Evolutionary conservation across 2,797 vertebrate genomes (phyloP).

Genomic region (Halcyon badia): DNA sequence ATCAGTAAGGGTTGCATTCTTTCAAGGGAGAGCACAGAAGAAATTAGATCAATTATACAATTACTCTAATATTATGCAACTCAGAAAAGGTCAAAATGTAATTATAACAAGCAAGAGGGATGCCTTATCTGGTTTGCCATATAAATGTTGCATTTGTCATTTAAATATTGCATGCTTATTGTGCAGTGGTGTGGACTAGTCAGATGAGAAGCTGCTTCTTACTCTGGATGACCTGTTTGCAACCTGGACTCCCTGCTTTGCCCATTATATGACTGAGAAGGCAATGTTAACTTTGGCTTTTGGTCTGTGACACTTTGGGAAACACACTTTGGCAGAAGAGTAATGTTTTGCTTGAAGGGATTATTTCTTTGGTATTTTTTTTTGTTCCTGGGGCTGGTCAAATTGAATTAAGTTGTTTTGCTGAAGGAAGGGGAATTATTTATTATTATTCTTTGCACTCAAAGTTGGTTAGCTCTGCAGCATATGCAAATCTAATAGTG

Average conservation of each 20-base stretch:
- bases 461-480: slow-evolving; percentile 41
- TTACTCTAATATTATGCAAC: slow-evolving; percentile 56
- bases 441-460: slow-evolving; percentile 24
- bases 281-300: slow-evolving; percentile 32
- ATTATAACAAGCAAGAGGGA: slow-evolving; percentile 35
- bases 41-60: slow-evolving; percentile 34
- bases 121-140: slow-evolving; percentile 29
- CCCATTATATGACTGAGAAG: not conserved
- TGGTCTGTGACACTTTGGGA: slow-evolving; percentile 16
- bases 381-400: not conserved
- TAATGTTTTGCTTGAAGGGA: slow-evolving; percentile 61
- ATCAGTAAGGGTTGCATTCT: not conserved
- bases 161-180: slow-evolving; percentile 33
- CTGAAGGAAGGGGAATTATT: slow-evolving; percentile 47
- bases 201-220: slow-evolving; percentile 10
- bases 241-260: slow-evolving; percentile 16
- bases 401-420: slow-evolving; percentile 69
- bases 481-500: slow-evolving; percentile 32
- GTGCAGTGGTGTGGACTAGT: not conserved
- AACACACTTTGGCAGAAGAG: slow-evolving; percentile 40
- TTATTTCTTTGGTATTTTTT: slow-evolving; percentile 20
- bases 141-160: slow-evolving; percentile 51
- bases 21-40: not conserved
- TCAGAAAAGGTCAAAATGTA: slow-evolving; percentile 59
- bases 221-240: not conserved